Evolutionary conservation across 92 coral and sea anemone species (phyloP), one percentile per base, ranked within the genome.

Genomic region (Zoanthus gigantus): DNA sequence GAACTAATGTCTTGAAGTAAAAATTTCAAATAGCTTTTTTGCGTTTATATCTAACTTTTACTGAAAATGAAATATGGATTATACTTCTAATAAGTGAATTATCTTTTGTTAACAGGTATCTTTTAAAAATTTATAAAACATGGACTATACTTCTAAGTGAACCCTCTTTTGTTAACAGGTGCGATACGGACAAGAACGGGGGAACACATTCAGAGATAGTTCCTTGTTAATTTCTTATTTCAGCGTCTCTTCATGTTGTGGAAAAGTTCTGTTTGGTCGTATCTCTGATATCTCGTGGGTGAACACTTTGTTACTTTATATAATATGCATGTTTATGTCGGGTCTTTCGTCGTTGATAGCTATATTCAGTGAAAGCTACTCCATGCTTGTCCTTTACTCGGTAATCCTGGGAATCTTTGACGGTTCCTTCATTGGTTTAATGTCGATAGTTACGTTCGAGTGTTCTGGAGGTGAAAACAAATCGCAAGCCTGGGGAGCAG

Each of bases 401-500:
- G 88, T 91, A 7, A 76, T 92, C 18, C 84, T 95, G 30, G 99
- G 99, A 4, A n/a, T 97, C 46, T 78, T 95, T 66, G 99, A 97
- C 78, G 99, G 99, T 6, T 97, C 96, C 61, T 94, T 93, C 42
- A 95, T 95, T 45, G 99, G 99, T 8, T 93, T 97, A 15, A 97
- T 97, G 99, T 97, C 99, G 0, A 95, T 97, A 79, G 98, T 97
- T 74, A 94, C 99, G 42, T 95, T 97, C 73, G 94, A 95, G 78
- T 95, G 99, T 32, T 46, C 95, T 45, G 98, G 93, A 45, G 91
- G 78, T 71, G 91, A 95, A 65, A 82, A 79, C 87, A 95, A 95
- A 89, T 95, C 99, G 6, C 94, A 91, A 29, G 96, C 98, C 76
- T 97, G 99, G 99, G 99, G 99, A 2, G 98, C 91, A 69, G 98